phyloP scores from a whole-genome alignment of 2,113 vertebrate genomes.

The Uria aalge region DNA sequence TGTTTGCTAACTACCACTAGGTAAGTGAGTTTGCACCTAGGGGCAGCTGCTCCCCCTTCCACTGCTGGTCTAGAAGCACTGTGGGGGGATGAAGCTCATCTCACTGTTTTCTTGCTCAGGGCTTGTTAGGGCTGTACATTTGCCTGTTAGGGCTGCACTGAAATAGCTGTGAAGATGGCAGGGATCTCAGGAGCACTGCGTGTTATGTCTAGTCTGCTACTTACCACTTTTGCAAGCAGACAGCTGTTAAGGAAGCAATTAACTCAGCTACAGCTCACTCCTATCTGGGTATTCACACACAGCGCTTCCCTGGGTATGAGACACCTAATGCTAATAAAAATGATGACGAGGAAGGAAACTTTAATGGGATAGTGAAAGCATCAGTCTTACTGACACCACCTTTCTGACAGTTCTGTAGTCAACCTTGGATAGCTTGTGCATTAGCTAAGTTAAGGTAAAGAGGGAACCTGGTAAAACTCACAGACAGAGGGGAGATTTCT shows the following conservation, averaged over 20 bases:
- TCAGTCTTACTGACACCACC: neutral
- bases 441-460: neutral
- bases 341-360: neutral
- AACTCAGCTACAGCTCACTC: neutral
- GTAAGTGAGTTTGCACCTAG: neutral
- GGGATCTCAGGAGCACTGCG: neutral
- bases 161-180: neutral
- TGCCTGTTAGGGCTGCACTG: neutral
- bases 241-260: neutral
- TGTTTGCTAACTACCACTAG: neutral
- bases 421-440: neutral
- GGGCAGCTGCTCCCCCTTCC: neutral
- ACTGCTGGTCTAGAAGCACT: neutral
- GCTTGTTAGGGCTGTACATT: neutral
- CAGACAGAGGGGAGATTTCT: neutral
- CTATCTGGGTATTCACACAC: neutral
- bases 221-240: neutral
- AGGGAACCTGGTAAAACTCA: neutral
- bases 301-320: neutral
- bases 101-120: neutral
- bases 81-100: neutral
- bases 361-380: neutral
- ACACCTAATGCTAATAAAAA: neutral
- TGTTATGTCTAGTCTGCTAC: neutral
- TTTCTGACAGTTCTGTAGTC: neutral